Evolutionary conservation across 1,140 invertebrate species (phyloP).

Genomic region (Rhopalosiphum padi): DNA sequence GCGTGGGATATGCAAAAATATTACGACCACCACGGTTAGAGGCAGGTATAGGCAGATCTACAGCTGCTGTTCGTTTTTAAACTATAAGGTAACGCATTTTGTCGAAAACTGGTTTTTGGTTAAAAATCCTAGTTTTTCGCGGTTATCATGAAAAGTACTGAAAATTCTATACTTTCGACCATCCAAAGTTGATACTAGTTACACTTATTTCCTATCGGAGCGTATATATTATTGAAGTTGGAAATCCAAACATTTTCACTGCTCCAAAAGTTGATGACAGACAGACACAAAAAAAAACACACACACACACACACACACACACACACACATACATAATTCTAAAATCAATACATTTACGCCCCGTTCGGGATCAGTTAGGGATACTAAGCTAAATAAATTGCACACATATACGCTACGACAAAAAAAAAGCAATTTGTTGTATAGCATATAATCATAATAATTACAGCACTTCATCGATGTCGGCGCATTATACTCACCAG

Average conservation of each 20-base stretch:
- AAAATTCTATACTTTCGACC: background rate
- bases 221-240: background rate
- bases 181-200: background rate
- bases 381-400: background rate
- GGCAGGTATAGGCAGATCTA: too few relatives aligned
- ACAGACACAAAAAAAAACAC: background rate
- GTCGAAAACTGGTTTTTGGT: background rate
- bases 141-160: background rate
- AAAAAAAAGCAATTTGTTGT: background rate
- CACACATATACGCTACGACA: background rate
- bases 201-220: background rate
- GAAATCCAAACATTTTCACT: background rate
- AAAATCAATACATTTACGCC: background rate
- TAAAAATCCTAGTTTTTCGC: accelerated
- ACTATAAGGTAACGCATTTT: background rate
- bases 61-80: background rate
- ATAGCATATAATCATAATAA: background rate
- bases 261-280: background rate
- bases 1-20: background rate
- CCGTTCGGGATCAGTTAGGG: background rate
- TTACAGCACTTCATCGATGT: background rate
- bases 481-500: background rate
- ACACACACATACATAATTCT: background rate
- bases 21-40: background rate
- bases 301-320: too few relatives aligned